A percentile compares a stretch with the other conserved stretches of the same genome.
phyloP scores from a whole-genome alignment of 2,888 invertebrate species.

The Mycalesis mineus region DNA sequence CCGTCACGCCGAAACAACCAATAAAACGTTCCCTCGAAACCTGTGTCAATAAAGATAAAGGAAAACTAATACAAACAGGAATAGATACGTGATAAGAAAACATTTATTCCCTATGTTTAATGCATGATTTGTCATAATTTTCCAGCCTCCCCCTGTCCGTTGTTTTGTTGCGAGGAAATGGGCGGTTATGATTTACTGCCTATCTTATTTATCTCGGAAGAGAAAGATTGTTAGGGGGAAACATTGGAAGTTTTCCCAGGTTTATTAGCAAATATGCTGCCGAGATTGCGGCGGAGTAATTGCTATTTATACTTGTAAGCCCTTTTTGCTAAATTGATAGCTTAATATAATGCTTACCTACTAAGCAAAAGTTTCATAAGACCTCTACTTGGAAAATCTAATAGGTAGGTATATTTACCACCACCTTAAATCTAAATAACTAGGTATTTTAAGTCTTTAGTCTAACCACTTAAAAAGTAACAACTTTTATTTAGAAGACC shows the following conservation, averaged over 20 bases:
- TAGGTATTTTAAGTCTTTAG: too few relatives aligned
- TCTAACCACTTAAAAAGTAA: too few relatives aligned
- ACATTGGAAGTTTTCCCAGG: slow-evolving; percentile 51
- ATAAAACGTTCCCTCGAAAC: slow-evolving; percentile 68
- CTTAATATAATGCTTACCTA: not conserved
- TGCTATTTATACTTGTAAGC: slow-evolving; percentile 36
- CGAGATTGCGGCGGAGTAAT: slow-evolving; percentile 50
- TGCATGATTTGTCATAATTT: slow-evolving; percentile 79
- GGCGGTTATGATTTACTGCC: slow-evolving; percentile 71
- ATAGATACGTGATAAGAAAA: slow-evolving; percentile 79
- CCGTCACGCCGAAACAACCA: slow-evolving; percentile 56
- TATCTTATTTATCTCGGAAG: slow-evolving; percentile 72
- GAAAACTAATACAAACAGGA: slow-evolving; percentile 78
- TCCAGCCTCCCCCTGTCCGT: slow-evolving; percentile 67
- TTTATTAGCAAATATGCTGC: slow-evolving; percentile 62
- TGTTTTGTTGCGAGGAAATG: slow-evolving; percentile 73
- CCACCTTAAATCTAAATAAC: too few relatives aligned
- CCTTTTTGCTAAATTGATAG: slow-evolving; percentile 1
- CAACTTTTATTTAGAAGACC: too few relatives aligned
- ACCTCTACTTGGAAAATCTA: too few relatives aligned
- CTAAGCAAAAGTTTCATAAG: not conserved
- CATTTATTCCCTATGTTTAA: slow-evolving; percentile 79
- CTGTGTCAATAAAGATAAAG: slow-evolving; percentile 79
- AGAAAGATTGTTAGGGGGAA: slow-evolving; percentile 65
- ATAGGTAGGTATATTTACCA: too few relatives aligned